phyloP scores from a whole-genome alignment of 2,113 vertebrate species.

The Aspiorhynchus laticeps region DNA sequence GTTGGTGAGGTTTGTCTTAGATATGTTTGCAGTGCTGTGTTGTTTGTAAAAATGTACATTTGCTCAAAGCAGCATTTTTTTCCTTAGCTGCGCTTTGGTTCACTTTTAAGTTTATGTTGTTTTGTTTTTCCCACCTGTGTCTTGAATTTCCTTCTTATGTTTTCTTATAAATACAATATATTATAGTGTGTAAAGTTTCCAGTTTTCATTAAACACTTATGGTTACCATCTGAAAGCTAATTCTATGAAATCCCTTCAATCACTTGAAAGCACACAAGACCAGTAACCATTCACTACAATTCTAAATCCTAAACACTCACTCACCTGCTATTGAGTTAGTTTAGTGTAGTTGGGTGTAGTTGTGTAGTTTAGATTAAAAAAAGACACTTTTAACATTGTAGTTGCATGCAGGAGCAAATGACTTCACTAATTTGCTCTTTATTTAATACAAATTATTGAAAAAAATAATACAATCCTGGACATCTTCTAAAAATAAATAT shows the following conservation, averaged over 20 bases:
- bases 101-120: background rate
- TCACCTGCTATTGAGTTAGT: background rate
- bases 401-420: conserved; percentile 21
- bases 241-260: background rate
- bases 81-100: background rate
- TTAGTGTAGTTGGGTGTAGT: too few species aligned
- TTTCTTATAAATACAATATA: background rate
- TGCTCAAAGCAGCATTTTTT: background rate
- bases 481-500: conserved; percentile 51
- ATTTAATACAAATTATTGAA: conserved; percentile 69
- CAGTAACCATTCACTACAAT: background rate
- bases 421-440: conserved; percentile 66
- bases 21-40: background rate
- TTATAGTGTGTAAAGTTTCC: background rate
- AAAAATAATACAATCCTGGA: conserved; percentile 54
- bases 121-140: background rate
- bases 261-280: background rate
- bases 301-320: background rate
- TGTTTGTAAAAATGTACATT: background rate
- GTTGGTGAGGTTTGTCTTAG: background rate
- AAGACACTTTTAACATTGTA: conserved; percentile 9
- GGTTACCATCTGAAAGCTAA: background rate
- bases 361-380: too few species aligned
- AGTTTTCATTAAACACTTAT: background rate
- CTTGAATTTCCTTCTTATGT: background rate